Evolutionary conservation across 2,888 invertebrate genomes (phyloP).

Genomic region (Eumacrocentrus americanus): DNA sequence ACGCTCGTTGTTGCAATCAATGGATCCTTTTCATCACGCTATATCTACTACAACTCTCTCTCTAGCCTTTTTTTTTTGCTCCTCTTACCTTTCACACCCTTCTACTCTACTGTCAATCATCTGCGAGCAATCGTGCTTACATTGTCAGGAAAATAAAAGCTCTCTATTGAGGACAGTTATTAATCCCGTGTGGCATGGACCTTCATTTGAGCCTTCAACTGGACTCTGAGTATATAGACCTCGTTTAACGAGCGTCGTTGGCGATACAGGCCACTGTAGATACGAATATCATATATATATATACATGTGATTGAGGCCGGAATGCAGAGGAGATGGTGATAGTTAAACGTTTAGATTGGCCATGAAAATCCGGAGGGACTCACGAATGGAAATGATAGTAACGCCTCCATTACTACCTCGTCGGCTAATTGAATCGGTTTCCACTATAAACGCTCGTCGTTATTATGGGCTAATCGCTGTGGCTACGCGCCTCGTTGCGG

Average conservation of each 20-base stretch:
- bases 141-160: not conserved
- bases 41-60: not conserved
- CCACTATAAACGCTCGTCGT: constrained; percentile 30
- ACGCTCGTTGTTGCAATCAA: not conserved
- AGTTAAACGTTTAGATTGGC: too few species aligned
- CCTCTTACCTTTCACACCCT: not conserved
- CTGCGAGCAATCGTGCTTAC: not conserved
- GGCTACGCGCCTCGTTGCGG: constrained; percentile 27
- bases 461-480: constrained; percentile 31
- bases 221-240: too few species aligned
- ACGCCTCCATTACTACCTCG: constrained; percentile 21
- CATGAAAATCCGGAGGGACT: not conserved
- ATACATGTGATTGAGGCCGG: too few species aligned
- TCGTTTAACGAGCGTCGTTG: too few species aligned
- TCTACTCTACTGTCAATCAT: not conserved
- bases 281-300: too few species aligned
- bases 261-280: too few species aligned
- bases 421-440: constrained; percentile 30
- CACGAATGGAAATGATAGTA: not conserved
- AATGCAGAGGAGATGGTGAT: not conserved
- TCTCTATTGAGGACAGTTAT: not conserved
- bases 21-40: not conserved
- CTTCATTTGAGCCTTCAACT: too few species aligned
- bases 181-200: not conserved
- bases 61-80: not conserved